Evolutionary conservation across 2,113 vertebrate genomes (phyloP).

Genomic region (Forbesichthys papilliferus): DNA sequence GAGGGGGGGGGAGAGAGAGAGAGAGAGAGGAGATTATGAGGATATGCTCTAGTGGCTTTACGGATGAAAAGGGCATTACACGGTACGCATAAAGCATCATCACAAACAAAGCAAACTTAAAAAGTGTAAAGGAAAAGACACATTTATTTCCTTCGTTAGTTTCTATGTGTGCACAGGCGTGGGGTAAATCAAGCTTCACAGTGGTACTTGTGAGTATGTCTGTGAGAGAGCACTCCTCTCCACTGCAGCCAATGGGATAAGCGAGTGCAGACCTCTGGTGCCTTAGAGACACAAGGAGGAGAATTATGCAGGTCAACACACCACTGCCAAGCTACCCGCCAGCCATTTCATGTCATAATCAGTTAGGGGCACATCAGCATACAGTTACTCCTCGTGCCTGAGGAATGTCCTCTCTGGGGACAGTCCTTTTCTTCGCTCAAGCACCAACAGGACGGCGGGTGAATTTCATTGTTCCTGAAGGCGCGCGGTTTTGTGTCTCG

Average conservation of each 20-base stretch:
- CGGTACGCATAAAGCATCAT: background rate
- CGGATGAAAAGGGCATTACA: constrained; percentile 63
- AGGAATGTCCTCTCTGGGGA: constrained; percentile 36
- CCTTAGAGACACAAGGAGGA: constrained; percentile 46
- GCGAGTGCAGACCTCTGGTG: constrained; percentile 50
- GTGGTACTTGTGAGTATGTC: constrained; percentile 12
- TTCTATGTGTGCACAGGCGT: too few relatives aligned
- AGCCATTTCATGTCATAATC: constrained; percentile 63
- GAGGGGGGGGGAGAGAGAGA: too few relatives aligned
- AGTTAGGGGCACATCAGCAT: constrained; percentile 55
- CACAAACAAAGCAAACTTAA: constrained; percentile 41
- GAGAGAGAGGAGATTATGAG: constrained; percentile 34
- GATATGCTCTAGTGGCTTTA: constrained; percentile 67
- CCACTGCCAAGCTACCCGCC: constrained; percentile 43
- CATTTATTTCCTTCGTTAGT: too few relatives aligned
- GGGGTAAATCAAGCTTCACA: constrained; percentile 1
- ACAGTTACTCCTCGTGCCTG: constrained; percentile 32
- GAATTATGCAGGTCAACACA: constrained; percentile 55
- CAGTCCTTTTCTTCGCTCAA: constrained; percentile 15
- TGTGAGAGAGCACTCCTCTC: constrained; percentile 50
- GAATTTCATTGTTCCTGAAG: constrained; percentile 15
- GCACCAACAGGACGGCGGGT: constrained; percentile 31
- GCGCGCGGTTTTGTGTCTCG: too few relatives aligned
- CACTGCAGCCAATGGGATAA: constrained; percentile 54
- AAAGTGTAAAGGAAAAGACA: background rate